These are phyloP conservation scores for Leptonema lineaticorne DNA, from an alignment of 1,140 invertebrate species.

Conservation along the genomic window DNA sequence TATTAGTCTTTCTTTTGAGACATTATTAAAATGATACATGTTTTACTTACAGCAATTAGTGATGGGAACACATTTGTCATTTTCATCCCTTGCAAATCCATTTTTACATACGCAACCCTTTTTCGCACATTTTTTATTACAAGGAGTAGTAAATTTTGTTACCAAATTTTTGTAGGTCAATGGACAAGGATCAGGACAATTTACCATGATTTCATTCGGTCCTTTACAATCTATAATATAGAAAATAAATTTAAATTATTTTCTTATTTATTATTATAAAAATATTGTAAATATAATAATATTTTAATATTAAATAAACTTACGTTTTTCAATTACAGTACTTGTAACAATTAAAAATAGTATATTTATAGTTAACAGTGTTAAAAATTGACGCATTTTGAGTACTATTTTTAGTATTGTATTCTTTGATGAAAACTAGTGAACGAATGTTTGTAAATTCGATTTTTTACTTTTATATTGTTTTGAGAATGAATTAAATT, in stretches of 20 bases:
- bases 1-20: too few species aligned
- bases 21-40: too few species aligned
- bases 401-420: too few species aligned
- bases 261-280: background rate
- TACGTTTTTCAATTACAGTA: too few species aligned
- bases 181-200: background rate
- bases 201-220: background rate
- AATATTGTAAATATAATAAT: background rate
- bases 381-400: too few species aligned
- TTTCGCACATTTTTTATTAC: background rate
- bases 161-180: background rate
- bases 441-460: background rate
- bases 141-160: background rate
- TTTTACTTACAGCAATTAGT: background rate
- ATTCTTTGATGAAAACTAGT: too few species aligned
- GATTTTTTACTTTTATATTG: background rate
- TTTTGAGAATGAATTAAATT: too few species aligned
- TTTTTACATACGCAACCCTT: conserved; percentile 11
- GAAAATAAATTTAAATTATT: background rate
- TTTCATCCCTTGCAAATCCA: conserved; percentile 8
- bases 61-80: background rate
- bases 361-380: too few species aligned
- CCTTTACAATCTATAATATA: background rate
- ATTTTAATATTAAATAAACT: too few species aligned
- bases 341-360: too few species aligned